phyloP scores from a whole-genome alignment of 2,888 invertebrate species.

The Acronicta psi region DNA sequence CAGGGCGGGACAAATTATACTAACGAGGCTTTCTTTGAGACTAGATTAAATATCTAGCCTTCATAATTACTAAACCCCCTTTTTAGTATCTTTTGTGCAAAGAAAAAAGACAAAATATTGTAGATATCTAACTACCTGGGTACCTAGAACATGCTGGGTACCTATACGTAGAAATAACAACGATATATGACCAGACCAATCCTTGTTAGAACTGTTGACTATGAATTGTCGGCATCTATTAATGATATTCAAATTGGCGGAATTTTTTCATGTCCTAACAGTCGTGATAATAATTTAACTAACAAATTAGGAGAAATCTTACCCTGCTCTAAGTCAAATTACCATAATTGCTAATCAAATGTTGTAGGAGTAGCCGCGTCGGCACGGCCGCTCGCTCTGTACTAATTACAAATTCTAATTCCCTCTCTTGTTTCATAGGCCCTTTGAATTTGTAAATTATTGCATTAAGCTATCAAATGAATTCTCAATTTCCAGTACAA shows the following conservation, averaged over 20 bases:
- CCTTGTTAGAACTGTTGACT: not conserved
- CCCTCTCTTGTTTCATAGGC: constrained; percentile 86
- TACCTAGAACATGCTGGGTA: too few relatives aligned
- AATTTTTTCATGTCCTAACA: constrained; percentile 69
- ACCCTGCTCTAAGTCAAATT: constrained; percentile 88
- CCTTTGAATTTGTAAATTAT: constrained; percentile 88
- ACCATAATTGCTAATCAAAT: constrained; percentile 89
- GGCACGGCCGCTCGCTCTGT: constrained; percentile 74
- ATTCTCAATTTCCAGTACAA: constrained; percentile 60
- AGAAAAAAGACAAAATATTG: too few relatives aligned
- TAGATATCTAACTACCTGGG: too few relatives aligned
- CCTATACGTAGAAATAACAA: too few relatives aligned
- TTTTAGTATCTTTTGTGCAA: too few relatives aligned
- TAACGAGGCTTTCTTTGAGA: too few relatives aligned
- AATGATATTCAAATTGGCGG: constrained; percentile 60
- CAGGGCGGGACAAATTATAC: too few relatives aligned
- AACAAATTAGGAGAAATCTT: constrained; percentile 88
- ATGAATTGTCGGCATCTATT: constrained; percentile 18
- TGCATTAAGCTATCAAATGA: constrained; percentile 80
- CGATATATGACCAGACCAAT: too few relatives aligned
- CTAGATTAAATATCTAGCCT: too few relatives aligned
- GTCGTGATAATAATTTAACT: constrained; percentile 84
- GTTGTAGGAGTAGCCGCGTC: constrained; percentile 83
- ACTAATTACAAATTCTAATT: constrained; percentile 89
- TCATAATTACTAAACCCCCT: too few relatives aligned